Evolutionary conservation across 30 jellyfish, hydroid and myxozoan species (phyloP).

Genomic region (Aurelia sp.): DNA sequence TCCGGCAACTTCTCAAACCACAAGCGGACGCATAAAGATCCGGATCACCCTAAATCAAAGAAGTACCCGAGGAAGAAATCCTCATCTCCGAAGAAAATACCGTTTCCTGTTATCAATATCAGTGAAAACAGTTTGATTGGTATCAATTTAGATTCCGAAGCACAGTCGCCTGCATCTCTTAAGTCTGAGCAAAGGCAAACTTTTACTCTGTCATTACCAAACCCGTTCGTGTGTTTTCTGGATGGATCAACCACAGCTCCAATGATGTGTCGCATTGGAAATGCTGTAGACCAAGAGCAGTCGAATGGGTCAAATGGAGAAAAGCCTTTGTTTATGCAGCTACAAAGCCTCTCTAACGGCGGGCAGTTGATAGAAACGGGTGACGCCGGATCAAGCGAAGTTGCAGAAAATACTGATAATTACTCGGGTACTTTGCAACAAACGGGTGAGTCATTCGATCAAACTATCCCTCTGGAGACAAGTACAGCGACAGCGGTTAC

Average conservation of each 20-base stretch:
- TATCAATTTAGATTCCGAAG: too few species aligned
- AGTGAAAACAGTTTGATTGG: neutral
- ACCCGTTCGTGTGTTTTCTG: neutral
- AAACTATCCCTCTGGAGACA: too few species aligned
- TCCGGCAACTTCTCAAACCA: conserved; percentile 74
- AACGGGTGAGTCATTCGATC: too few species aligned
- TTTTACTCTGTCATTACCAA: conserved; percentile 1
- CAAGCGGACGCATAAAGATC: conserved; percentile 42
- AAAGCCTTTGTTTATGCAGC: conserved; percentile 13
- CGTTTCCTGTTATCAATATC: conserved; percentile 1
- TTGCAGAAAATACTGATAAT: too few species aligned
- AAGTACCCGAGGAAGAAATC: conserved; percentile 13
- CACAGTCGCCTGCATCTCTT: too few species aligned
- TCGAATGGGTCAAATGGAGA: neutral
- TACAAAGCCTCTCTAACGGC: neutral
- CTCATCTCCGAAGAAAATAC: neutral
- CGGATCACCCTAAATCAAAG: conserved; percentile 16
- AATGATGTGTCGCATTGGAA: neutral
- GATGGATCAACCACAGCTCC: neutral
- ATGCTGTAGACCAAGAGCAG: neutral
- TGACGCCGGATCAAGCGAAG: too few species aligned
- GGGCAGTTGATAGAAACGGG: neutral
- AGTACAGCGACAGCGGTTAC: too few species aligned
- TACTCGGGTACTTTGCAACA: too few species aligned
- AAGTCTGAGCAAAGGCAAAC: neutral